Base-by-base conservation (phyloP, 1,140 invertebrate genomes). In the Conopomorpha cramerella region DNA sequence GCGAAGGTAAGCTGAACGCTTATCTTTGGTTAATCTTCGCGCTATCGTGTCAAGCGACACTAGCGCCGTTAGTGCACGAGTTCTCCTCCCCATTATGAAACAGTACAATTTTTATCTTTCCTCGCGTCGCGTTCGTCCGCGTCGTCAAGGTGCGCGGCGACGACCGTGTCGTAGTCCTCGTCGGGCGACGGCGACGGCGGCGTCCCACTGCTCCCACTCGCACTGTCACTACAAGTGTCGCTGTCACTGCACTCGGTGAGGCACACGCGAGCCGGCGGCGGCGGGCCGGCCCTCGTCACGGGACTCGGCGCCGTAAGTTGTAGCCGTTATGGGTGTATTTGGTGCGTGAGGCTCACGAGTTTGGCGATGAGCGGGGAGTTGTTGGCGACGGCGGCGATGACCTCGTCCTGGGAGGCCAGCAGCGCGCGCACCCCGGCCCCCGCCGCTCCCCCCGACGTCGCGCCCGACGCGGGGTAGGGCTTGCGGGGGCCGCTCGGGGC, bases 371-470 rank as follows among this genome's bases (percentile, higher is more conserved):
- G 57, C 38, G 55, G 51, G 2, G 55, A 38, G 59, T 56, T 55
- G 38, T 32, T 25, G 13, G 49, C 46, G 28, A 53, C 49, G 26
- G 36, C 42, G 15, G 41, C 34, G 1, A 51, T 49, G 17, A 65
- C 32, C 17, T 64, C 61, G 15, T 55, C 63, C 16, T 61, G 55
- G 30, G 60, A 51, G 6, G 46, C 48, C 30, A 61, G 45, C 41
- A 68, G 47, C 30, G 59, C 64, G 26, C 61, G 51, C 40, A 56
- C 45, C 4, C 57, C 64, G 29, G 47, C 53, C 13, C 52, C 58
- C 11, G 37, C 30, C 26, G 54, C 45, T 4, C 36, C 11, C 36
- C 48, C 45, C 2, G 38, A 51, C 13, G n/a, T 38, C 17, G 33
- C 30, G 18, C 15, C 27, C n/a, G 30, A 30, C 2, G 26, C 41